Evolutionary conservation across 2,888 invertebrate genomes (phyloP), one percentile per base, ranked within the genome.

Genomic region (Cyrtodaria siliqua): DNA sequence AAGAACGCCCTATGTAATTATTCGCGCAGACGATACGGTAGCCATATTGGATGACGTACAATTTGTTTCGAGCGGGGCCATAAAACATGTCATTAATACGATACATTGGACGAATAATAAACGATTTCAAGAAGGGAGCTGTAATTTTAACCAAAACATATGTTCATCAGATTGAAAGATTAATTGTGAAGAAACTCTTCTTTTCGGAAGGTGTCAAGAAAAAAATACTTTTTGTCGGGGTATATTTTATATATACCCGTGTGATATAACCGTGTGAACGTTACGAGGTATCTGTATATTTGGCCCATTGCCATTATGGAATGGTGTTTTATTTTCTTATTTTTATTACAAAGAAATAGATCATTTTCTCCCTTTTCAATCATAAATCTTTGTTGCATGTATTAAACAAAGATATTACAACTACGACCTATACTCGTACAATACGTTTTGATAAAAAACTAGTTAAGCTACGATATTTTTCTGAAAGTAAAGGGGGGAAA

Each of bases 131-230:
- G 52, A 63, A 44, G 14, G 52, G 33, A 64, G 60, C 62, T 55
- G 76, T 71, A 76, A 76, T 71, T 67, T 61, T 67, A 71, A 49
- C 66, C 76, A 71, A 71, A 76, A 76, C 76, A 76, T 67, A 76
- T 76, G 76, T 76, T 76, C 76, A 53, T 55, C 47, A 50, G 47
- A 66, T 62, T 49, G 66, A 53, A 61, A 71, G 76, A 76, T 71
- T 67, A 67, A 76, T 76, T 70, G 67, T 66, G 57, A 56, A 38
- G 33, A 52, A 40, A 63, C 24, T 23, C 38, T 38, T 38, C 42
- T 52, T 63, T 52, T 53, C n/a, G 26, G 40, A 52, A 63, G 63
- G 63, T 63, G 63, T 63, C 53, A 52, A 52, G 42, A 42, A 24
- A 18, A 8, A 23, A 8, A 40, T 8, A 26, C 20, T 14, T 50